A percentile compares a stretch with the other conserved stretches of the same genome.
These are phyloP conservation scores for Dicyrtoma fusca DNA, from an alignment of 2,888 invertebrate species.

Conservation along the genomic window DNA sequence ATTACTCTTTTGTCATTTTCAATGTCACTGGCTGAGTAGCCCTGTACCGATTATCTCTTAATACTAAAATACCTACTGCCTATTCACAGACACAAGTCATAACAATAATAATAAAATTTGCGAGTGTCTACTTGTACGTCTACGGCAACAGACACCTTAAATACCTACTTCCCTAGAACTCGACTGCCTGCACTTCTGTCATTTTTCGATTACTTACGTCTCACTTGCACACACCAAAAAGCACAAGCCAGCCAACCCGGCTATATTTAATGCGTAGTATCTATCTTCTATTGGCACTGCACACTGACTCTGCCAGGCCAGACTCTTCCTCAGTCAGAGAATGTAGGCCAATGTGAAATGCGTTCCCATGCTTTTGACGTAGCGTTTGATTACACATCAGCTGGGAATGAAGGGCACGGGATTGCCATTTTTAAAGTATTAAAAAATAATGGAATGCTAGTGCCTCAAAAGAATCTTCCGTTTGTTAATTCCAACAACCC, in stretches of 20 bases:
- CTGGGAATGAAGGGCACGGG: too few relatives aligned
- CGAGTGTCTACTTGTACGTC: too few relatives aligned
- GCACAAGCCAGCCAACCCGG: neutral
- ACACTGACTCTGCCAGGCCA: too few relatives aligned
- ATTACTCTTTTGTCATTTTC: neutral
- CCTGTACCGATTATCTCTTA: neutral
- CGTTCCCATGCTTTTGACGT: slow-evolving; percentile 12
- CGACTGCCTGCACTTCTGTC: too few relatives aligned
- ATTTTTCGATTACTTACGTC: neutral
- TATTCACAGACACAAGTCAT: neutral
- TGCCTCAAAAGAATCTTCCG: too few relatives aligned
- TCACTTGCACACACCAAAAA: neutral
- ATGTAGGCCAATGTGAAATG: slow-evolving; percentile 27
- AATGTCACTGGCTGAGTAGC: neutral
- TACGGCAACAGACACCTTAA: too few relatives aligned
- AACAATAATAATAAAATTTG: too few relatives aligned
- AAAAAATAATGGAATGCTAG: too few relatives aligned
- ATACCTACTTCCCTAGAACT: too few relatives aligned
- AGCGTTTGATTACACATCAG: too few relatives aligned
- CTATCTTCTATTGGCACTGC: neutral
- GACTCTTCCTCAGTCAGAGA: slow-evolving; percentile 1
- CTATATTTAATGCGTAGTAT: neutral
- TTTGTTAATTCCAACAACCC: too few relatives aligned
- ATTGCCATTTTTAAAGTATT: too few relatives aligned
- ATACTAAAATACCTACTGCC: neutral